phyloP scores from a whole-genome alignment of 2,888 invertebrate species.

The Ophioninae sp. region DNA sequence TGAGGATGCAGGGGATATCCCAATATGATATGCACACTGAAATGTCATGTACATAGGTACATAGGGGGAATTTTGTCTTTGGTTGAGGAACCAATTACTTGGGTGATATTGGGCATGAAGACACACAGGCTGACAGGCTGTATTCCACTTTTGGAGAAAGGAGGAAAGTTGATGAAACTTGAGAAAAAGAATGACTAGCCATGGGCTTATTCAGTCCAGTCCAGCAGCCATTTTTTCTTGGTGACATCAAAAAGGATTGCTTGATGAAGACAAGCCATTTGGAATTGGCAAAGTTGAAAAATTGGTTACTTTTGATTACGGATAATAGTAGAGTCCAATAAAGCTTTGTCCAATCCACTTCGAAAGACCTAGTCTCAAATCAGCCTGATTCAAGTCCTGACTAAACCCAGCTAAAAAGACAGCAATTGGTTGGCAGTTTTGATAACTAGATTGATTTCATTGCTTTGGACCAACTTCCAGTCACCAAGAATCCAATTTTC shows the following conservation, averaged over 20 bases:
- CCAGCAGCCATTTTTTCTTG: too few species aligned
- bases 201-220: too few species aligned
- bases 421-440: too few species aligned
- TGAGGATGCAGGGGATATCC: slow-evolving; percentile 42
- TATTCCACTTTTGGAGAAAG: not conserved
- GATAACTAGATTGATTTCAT: not conserved
- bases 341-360: too few species aligned
- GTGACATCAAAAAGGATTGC: too few species aligned
- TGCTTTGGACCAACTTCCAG: not conserved
- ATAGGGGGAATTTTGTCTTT: not conserved
- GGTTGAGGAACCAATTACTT: slow-evolving; percentile 6
- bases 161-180: not conserved
- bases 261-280: not conserved
- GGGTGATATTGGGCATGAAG: slow-evolving; percentile 2
- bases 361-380: too few species aligned
- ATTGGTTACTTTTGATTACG: too few species aligned
- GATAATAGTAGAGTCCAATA: too few species aligned
- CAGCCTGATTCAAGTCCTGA: too few species aligned
- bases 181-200: not conserved
- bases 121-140: not conserved
- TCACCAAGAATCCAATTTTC: not conserved
- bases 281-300: too few species aligned
- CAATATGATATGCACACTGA: not conserved
- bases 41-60: not conserved
- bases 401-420: too few species aligned